phyloP scores from a whole-genome alignment of 2,113 vertebrate species.

The Alectura lathami region DNA sequence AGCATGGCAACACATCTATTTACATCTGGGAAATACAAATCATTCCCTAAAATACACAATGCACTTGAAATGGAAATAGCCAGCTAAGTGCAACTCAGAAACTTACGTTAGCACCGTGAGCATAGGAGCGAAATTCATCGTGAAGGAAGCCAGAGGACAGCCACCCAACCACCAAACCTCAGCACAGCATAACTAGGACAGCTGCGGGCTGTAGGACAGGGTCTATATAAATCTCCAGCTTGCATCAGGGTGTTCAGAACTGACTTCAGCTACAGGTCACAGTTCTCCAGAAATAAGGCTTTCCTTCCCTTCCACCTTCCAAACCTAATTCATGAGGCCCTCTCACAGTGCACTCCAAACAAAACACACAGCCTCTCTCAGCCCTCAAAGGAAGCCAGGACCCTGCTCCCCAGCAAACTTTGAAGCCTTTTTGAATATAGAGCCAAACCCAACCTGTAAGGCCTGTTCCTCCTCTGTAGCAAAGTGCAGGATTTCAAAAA shows the following conservation, averaged over 20 bases:
- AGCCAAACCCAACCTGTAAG: neutral
- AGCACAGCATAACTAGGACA: neutral
- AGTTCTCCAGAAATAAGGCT: neutral
- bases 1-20: neutral
- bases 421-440: neutral
- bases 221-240: neutral
- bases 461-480: accelerated
- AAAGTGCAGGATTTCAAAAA: neutral
- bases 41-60: neutral
- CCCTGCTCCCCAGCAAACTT: neutral
- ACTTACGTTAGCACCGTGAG: neutral
- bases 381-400: neutral
- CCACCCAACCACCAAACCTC: neutral
- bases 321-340: neutral
- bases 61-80: neutral
- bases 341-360: neutral
- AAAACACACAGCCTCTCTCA: neutral
- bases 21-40: neutral
- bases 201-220: neutral
- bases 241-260: neutral
- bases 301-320: neutral
- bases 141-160: neutral
- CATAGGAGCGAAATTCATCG: neutral
- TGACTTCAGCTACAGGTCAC: neutral
- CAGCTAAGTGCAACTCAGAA: neutral